These are phyloP conservation scores for Chelonus formosanus DNA, from an alignment of 2,888 invertebrate genomes.

Conservation along the genomic window DNA sequence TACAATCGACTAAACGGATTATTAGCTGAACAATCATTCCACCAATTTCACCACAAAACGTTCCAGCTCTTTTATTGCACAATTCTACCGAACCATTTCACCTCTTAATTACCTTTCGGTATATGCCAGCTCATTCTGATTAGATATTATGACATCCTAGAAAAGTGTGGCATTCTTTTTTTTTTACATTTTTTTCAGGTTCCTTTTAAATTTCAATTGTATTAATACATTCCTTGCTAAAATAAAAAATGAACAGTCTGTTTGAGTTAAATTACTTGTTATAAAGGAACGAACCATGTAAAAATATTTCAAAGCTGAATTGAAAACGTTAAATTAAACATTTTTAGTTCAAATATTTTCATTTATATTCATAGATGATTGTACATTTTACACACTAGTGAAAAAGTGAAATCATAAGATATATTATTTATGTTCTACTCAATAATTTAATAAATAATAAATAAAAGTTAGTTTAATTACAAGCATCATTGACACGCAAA, in stretches of 20 bases:
- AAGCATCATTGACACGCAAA: no score
- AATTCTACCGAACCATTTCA: constrained; percentile 21
- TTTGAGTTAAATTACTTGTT: neutral
- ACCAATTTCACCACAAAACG: constrained; percentile 24
- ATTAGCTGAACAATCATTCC: constrained; percentile 32
- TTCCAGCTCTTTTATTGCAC: constrained; percentile 5
- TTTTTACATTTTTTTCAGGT: constrained; percentile 3
- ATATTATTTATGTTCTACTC: no score
- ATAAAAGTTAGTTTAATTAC: no score
- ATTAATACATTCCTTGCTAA: constrained; percentile 4
- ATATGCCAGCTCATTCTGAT: constrained; percentile 26
- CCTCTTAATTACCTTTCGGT: constrained; percentile 27
- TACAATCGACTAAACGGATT: constrained; percentile 17
- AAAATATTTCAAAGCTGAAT: no score
- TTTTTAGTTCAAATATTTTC: no score
- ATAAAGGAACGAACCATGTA: no score
- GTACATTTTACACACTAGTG: no score
- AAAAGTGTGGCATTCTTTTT: constrained; percentile 14
- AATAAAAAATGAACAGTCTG: neutral
- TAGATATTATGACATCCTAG: constrained; percentile 15
- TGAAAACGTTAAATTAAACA: no score
- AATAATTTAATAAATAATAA: no score
- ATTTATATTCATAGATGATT: neutral
- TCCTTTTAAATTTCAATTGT: constrained; percentile 9
- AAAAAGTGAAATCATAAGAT: no score